Percentiles rank a stretch among this genome's conserved stretches.
Evolutionary conservation across 2,888 invertebrate species (phyloP).

Genomic region (Cephus sareptanus): DNA sequence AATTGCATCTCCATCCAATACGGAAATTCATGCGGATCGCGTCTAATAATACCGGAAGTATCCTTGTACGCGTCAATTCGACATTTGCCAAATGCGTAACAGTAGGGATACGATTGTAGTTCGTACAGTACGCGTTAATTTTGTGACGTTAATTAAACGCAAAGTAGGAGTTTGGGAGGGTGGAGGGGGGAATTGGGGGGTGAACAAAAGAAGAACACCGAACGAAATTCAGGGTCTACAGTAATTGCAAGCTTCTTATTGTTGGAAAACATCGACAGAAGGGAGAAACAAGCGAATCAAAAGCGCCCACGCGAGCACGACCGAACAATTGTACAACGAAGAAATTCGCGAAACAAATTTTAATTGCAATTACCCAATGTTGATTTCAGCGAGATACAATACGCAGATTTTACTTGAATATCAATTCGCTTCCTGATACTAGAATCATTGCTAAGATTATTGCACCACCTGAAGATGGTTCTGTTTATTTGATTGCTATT

Average conservation of each 20-base stretch:
- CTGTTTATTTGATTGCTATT: too few relatives aligned
- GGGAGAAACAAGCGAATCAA: not conserved
- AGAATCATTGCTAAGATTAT: too few relatives aligned
- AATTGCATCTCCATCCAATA: not conserved
- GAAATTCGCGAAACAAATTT: not conserved
- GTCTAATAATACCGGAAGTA: not conserved
- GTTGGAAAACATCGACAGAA: not conserved
- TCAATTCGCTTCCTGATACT: not conserved
- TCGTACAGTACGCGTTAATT: not conserved
- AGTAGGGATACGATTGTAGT: not conserved
- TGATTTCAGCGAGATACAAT: not conserved
- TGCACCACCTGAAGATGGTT: too few relatives aligned
- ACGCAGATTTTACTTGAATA: not conserved
- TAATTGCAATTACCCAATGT: not conserved
- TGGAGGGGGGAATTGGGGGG: not conserved
- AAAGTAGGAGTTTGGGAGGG: too few relatives aligned
- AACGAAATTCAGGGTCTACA: not conserved
- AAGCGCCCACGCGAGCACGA: not conserved
- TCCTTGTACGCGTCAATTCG: not conserved
- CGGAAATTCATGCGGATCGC: not conserved
- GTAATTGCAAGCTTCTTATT: not conserved
- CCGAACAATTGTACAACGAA: not conserved
- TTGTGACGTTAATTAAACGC: not conserved
- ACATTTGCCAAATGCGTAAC: not conserved
- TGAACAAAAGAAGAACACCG: not conserved